Percentiles rank a stretch among this genome's conserved stretches.
Evolutionary conservation across 2,797 vertebrate genomes (phyloP).

Genomic region (Lacerta bilineata): DNA sequence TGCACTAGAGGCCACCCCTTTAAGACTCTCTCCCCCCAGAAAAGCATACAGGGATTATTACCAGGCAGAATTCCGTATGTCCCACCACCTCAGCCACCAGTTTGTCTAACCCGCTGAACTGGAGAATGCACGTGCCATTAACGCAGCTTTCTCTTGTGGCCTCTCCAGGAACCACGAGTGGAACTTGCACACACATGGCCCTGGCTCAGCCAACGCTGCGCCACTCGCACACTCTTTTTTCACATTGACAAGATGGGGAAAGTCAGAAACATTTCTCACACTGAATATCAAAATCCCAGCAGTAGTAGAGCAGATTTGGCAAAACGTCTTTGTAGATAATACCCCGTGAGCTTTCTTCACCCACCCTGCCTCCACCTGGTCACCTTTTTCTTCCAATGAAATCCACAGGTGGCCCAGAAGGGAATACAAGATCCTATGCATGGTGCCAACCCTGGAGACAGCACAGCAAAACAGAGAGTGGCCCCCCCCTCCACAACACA

Average conservation of each 20-base stretch:
- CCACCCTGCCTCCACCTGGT: background rate
- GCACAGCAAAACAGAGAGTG: background rate
- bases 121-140: background rate
- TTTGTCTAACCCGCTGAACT: background rate
- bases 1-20: background rate
- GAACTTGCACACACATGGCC: background rate
- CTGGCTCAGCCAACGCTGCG: background rate
- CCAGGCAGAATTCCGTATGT: background rate
- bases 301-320: background rate
- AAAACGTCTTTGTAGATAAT: background rate
- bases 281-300: slow-evolving; percentile 14
- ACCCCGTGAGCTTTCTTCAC: background rate
- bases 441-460: background rate
- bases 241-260: background rate
- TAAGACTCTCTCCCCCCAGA: background rate
- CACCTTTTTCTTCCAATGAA: background rate
- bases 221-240: background rate
- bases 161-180: background rate
- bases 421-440: background rate
- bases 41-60: background rate
- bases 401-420: background rate
- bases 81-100: background rate
- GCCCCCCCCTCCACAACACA: background rate
- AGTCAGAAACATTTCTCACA: slow-evolving; percentile 14
- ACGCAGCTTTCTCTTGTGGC: background rate